These are phyloP conservation scores for Thymelicus sylvestris DNA, from an alignment of 2,888 invertebrate species.

Conservation along the genomic window DNA sequence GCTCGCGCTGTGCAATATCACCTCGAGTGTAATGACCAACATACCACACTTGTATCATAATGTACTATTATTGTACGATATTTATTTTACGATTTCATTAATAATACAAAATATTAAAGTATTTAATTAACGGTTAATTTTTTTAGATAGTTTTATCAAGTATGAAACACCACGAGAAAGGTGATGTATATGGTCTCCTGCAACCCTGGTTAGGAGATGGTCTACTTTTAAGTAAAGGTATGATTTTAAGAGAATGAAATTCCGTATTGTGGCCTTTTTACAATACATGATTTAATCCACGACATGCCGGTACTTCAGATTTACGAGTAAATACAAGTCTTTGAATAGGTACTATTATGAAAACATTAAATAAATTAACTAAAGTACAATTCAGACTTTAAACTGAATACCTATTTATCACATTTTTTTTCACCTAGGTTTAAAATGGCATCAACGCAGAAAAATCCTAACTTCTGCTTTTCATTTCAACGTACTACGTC, in stretches of 20 bases:
- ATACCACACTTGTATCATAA: no score
- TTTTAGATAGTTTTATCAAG: slow-evolving; percentile 77
- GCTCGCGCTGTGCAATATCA: no score
- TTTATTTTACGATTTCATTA: no score
- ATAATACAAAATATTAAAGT: no score
- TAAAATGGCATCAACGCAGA: slow-evolving; percentile 85
- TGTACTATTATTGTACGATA: no score
- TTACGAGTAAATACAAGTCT: no score
- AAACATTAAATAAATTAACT: no score
- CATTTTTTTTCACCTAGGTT: slow-evolving; percentile 55
- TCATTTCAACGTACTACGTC: slow-evolving; percentile 85
- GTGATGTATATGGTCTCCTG: slow-evolving; percentile 70
- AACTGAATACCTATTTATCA: background rate
- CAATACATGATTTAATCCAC: no score
- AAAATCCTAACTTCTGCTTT: slow-evolving; percentile 87
- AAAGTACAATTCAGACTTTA: background rate
- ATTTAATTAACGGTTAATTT: background rate
- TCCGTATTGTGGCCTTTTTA: no score
- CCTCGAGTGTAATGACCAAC: no score
- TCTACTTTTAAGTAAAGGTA: slow-evolving; percentile 72
- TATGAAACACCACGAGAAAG: slow-evolving; percentile 78
- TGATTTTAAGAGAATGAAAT: background rate
- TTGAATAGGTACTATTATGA: no score
- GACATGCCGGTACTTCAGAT: no score
- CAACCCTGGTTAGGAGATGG: slow-evolving; percentile 81